Percentiles rank a stretch among this genome's conserved stretches.
Conservation (phyloP, 2,888 invertebrate genomes). For the Microchrysa polita region DNA sequence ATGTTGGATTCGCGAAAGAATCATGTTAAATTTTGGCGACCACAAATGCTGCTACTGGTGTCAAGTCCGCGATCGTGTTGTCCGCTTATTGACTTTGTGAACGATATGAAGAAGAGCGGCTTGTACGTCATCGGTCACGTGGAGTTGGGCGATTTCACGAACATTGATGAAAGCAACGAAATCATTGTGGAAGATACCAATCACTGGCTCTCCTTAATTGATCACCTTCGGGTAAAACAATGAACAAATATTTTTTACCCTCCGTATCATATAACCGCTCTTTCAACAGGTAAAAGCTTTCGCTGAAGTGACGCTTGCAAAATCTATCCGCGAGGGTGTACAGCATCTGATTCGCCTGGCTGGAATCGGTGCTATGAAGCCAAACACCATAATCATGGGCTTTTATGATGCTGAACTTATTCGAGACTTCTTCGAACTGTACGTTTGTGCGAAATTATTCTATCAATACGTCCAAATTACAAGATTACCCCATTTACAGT, state of each 20-base stretch:
- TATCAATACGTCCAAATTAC: background rate
- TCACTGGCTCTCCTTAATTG: slow-evolving; percentile 93
- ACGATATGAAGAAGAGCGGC: slow-evolving; percentile 96
- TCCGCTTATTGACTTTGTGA: slow-evolving; percentile 95
- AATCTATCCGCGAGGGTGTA: slow-evolving; percentile 86
- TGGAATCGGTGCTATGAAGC: slow-evolving; percentile 99
- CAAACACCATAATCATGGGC: slow-evolving; percentile 95
- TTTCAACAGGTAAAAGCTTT: slow-evolving; percentile 87
- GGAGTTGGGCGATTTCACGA: slow-evolving; percentile 69
- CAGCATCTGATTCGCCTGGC: slow-evolving; percentile 90
- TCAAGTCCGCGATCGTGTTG: slow-evolving; percentile 90
- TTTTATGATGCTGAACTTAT: slow-evolving; percentile 85
- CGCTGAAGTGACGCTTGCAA: slow-evolving; percentile 90
- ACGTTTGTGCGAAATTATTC: slow-evolving; percentile 48
- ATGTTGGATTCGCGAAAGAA: slow-evolving; percentile 95
- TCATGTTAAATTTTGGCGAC: slow-evolving; percentile 99
- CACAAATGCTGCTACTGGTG: slow-evolving; percentile 93
- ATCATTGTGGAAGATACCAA: slow-evolving; percentile 81
- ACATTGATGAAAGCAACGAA: slow-evolving; percentile 69
- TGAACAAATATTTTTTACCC: too few species aligned
- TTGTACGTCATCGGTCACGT: slow-evolving; percentile 90
- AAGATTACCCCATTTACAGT: slow-evolving; percentile 59
- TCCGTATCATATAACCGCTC: slow-evolving; percentile 18
- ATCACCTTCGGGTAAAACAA: slow-evolving; percentile 82
- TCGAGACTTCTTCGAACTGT: slow-evolving; percentile 82